Evolutionary conservation across 2,888 invertebrate genomes (phyloP).

Genomic region (Epicampocera succincta): DNA sequence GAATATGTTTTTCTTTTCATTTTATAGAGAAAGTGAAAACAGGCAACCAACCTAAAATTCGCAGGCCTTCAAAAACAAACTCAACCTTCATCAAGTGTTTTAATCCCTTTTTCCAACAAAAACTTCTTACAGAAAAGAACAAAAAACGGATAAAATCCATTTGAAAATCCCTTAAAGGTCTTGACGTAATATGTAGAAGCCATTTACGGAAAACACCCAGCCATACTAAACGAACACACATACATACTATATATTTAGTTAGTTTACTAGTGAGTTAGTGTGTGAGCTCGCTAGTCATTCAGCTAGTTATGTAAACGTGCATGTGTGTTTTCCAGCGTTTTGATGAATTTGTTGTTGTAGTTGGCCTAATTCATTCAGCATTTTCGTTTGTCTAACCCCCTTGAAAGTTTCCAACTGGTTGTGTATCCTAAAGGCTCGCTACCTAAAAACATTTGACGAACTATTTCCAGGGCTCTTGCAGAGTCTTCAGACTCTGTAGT

Average conservation of each 20-base stretch:
- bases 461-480: slow-evolving; percentile 50
- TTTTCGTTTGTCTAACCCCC: slow-evolving; percentile 16
- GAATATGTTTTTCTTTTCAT: not conserved
- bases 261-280: slow-evolving; percentile 38
- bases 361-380: slow-evolving; percentile 44
- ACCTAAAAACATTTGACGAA: slow-evolving; percentile 49
- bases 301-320: slow-evolving; percentile 36
- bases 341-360: slow-evolving; percentile 1
- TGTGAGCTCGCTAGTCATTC: not conserved
- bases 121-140: not conserved
- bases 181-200: slow-evolving; percentile 51
- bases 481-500: slow-evolving; percentile 8
- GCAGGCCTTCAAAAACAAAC: slow-evolving; percentile 35
- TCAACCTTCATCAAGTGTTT: slow-evolving; percentile 65
- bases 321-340: slow-evolving; percentile 10
- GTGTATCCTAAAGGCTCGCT: slow-evolving; percentile 40
- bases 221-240: slow-evolving; percentile 6
- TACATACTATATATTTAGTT: slow-evolving; percentile 52
- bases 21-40: slow-evolving; percentile 66
- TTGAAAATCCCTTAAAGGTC: slow-evolving; percentile 44
- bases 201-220: slow-evolving; percentile 13
- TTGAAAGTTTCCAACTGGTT: slow-evolving; percentile 49
- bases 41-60: slow-evolving; percentile 44
- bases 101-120: slow-evolving; percentile 50
- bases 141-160: slow-evolving; percentile 28